Conservation (phyloP, 1,140 invertebrate genomes). For the Zaprionus africanus region DNA sequence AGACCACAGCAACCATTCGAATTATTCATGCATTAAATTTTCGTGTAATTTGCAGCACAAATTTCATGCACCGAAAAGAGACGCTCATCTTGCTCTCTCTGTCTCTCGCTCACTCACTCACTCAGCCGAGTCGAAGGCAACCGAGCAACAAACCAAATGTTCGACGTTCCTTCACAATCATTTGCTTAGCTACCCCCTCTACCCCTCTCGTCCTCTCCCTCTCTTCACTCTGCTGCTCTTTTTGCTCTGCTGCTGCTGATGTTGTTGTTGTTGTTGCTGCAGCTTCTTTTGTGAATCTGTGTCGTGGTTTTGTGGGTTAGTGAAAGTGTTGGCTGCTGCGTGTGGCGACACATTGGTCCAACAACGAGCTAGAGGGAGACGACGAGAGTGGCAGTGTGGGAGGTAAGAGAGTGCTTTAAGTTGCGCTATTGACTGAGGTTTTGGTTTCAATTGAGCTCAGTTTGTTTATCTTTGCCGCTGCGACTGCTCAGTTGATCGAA, state of each 20-base stretch:
- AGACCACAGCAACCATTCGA: conserved; percentile 79
- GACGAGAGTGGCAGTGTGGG: background rate
- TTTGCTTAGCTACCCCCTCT: conserved; percentile 25
- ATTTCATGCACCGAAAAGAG: conserved; percentile 53
- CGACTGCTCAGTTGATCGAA: background rate
- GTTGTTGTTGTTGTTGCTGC: conserved; percentile 4
- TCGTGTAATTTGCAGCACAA: conserved; percentile 81
- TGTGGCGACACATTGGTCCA: conserved; percentile 13
- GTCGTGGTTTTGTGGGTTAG: conserved; percentile 28
- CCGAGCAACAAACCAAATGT: conserved; percentile 70
- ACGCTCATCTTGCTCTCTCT: background rate
- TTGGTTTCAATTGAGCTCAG: conserved; percentile 4
- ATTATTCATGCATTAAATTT: conserved; percentile 83
- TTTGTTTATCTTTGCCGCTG: background rate
- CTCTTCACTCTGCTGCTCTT: conserved; percentile 10
- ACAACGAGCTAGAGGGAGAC: background rate
- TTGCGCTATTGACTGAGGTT: conserved; percentile 13
- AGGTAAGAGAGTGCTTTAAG: background rate
- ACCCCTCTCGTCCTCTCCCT: background rate
- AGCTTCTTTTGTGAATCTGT: conserved; percentile 25
- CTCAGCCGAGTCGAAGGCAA: conserved; percentile 26
- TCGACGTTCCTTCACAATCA: conserved; percentile 53
- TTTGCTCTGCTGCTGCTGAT: conserved; percentile 17
- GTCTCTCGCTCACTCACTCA: background rate
- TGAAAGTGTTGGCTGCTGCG: conserved; percentile 20